phyloP scores from a whole-genome alignment of 2,113 vertebrate species.

The Falco punctatus region DNA sequence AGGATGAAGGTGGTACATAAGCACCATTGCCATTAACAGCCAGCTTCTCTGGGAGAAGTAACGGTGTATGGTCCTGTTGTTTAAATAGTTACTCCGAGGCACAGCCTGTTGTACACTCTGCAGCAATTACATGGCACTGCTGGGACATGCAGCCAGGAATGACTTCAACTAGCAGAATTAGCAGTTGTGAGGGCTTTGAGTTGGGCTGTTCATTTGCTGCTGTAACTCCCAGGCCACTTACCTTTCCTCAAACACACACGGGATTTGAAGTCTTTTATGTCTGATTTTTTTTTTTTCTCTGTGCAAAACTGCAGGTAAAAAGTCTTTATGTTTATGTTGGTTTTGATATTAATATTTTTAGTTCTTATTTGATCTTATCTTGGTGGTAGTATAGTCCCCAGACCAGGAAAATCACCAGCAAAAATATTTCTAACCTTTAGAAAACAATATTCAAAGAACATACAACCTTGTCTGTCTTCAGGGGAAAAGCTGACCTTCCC shows the following conservation, averaged over 20 bases:
- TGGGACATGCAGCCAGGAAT: neutral
- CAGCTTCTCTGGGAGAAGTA: neutral
- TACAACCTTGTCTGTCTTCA: neutral
- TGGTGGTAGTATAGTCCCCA: neutral
- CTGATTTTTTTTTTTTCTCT: neutral
- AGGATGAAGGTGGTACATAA: neutral
- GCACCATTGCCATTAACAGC: neutral
- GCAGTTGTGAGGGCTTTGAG: neutral
- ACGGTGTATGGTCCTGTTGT: rapidly evolving
- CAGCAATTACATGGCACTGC: rapidly evolving
- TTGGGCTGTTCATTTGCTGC: neutral
- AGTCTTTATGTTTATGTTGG: neutral
- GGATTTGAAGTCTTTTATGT: neutral
- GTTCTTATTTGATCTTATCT: neutral
- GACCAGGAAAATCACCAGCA: neutral
- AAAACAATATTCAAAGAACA: neutral
- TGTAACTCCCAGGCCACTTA: neutral
- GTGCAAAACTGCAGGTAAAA: neutral
- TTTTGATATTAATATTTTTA: neutral
- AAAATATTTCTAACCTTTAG: neutral
- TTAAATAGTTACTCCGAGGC: neutral
- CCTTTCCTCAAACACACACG: rapidly evolving
- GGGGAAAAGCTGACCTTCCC: neutral
- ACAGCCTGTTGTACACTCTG: neutral
- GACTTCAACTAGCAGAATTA: neutral